Evolutionary conservation across 2,888 invertebrate species (phyloP), one percentile per base, ranked within the genome.

Genomic region (Cephus pygmeus): DNA sequence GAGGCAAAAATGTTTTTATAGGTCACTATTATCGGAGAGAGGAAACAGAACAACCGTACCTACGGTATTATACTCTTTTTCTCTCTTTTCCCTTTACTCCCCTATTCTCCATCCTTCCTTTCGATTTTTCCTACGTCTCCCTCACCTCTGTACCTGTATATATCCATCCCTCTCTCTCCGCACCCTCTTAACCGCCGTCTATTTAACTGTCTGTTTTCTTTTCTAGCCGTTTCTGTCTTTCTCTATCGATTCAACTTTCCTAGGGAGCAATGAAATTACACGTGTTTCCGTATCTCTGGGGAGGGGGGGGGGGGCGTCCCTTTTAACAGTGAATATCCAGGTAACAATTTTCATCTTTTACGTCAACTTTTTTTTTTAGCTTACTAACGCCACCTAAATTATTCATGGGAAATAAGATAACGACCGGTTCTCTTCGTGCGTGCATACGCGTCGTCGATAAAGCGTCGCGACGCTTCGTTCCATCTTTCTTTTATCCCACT

Each of bases 381-480:
- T 69, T 71, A 34, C 33, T 12, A 40, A 83, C 83, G 83, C 80
- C 85, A 83, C 83, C 84, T 87, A 87, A 88, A 88, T 88, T 88
- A 87, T 88, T 88, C 87, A 88, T 88, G 86, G 85, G 81, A 82
- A 85, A 85, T 84, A 84, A 86, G 83, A 80, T 68, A 84, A 82
- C 84, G 83, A 83, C 83, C 82, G 40, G 31, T n/a, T 34, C 36
- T 73, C n/a, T 15, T 4, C 71, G 71, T 71, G 71, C 71, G 71
- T 71, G 56, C 23, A 56, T 56, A 56, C 23, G 23, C 56, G 56
- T 35, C 36, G 36, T 56, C 56, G 56, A 56, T 56, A 56, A 56
- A 23, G 56, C 56, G 56, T 56, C 56, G 23, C 56, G 56, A 56
- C 56, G 56, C 56, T 15, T 9, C 56, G 56, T 23, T 56, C 56